These are phyloP conservation scores for Apodemia mormo DNA, from an alignment of 2,888 invertebrate species.

Conservation along the genomic window DNA sequence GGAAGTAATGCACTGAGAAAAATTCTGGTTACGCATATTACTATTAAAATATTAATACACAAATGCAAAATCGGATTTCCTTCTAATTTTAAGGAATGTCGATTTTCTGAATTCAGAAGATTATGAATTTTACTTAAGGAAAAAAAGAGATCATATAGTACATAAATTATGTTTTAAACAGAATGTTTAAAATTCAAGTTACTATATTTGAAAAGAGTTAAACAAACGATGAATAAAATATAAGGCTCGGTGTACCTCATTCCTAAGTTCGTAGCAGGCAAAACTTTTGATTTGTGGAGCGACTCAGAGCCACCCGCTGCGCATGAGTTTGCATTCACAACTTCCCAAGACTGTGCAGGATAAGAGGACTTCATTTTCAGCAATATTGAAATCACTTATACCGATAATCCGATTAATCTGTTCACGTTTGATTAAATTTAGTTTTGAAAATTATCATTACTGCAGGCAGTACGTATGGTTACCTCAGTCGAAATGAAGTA, in stretches of 20 bases:
- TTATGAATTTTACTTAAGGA: no score
- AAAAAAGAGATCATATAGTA: no score
- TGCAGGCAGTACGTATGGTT: neutral
- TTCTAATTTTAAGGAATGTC: no score
- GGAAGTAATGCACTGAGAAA: no score
- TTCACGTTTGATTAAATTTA: constrained; percentile 19
- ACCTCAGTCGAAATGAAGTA: no score
- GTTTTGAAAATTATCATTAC: neutral
- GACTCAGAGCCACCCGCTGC: constrained; percentile 35
- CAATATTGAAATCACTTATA: constrained; percentile 27
- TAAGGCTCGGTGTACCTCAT: constrained; percentile 22
- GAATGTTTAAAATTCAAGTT: no score
- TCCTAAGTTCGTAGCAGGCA: constrained; percentile 35
- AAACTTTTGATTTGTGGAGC: constrained; percentile 47
- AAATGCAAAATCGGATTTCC: no score
- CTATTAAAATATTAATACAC: no score
- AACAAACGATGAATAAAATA: neutral
- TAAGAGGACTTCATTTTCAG: constrained; percentile 23
- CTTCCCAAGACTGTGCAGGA: constrained; percentile 24
- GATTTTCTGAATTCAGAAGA: no score
- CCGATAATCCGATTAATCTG: constrained; percentile 25
- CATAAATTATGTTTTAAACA: no score
- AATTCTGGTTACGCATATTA: neutral
- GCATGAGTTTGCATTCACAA: constrained; percentile 34
- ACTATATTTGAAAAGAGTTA: no score